Evolutionary conservation across 1,140 invertebrate genomes (phyloP).

Genomic region (Anastrepha ludens): DNA sequence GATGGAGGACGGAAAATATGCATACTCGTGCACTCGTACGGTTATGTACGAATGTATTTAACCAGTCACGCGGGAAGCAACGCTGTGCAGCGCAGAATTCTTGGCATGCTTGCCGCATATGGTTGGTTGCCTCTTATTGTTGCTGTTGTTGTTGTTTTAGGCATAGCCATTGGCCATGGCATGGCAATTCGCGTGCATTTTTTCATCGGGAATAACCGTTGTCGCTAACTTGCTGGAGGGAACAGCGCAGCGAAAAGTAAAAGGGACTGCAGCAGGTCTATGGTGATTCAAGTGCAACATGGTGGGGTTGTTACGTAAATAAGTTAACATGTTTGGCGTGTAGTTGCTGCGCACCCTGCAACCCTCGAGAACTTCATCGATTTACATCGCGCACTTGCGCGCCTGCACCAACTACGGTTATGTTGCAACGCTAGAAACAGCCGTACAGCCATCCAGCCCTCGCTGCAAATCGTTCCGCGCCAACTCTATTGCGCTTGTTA

Average conservation of each 20-base stretch:
- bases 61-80: not conserved
- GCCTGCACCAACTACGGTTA: not conserved
- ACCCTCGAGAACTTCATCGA: not conserved
- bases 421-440: not conserved
- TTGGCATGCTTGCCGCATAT: not conserved
- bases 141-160: constrained; percentile 23
- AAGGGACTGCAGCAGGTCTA: not conserved
- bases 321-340: not conserved
- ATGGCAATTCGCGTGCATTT: not conserved
- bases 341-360: not conserved
- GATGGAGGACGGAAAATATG: constrained; percentile 20
- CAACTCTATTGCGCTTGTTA: constrained; percentile 3
- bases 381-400: not conserved
- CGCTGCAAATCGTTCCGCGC: not conserved
- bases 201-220: constrained; percentile 32
- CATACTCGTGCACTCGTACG: not conserved
- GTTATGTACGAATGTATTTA: not conserved
- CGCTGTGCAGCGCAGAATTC: not conserved
- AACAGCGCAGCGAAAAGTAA: not conserved
- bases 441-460: not conserved
- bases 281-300: constrained; percentile 7
- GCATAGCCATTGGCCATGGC: constrained; percentile 43
- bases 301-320: not conserved
- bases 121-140: not conserved
- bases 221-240: not conserved